phyloP scores from a whole-genome alignment of 2,888 invertebrate species.

The Graphium colonna region DNA sequence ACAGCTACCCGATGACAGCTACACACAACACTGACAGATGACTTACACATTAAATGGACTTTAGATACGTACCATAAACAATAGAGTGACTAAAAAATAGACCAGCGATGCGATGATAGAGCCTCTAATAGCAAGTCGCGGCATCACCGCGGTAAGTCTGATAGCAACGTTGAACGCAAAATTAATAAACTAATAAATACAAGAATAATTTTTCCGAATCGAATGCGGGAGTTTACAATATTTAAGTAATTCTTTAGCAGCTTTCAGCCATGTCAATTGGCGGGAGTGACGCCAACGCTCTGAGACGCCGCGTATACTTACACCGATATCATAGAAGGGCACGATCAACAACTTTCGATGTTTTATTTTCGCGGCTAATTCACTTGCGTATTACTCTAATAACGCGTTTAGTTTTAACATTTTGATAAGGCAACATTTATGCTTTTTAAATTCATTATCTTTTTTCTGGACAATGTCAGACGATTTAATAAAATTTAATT shows the following conservation, averaged over 20 bases:
- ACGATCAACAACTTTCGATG: not conserved
- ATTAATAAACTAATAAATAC: conserved; percentile 52
- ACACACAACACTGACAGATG: conserved; percentile 16
- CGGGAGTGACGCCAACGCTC: conserved; percentile 23
- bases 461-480: too few species aligned
- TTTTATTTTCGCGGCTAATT: too few species aligned
- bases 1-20: conserved; percentile 27
- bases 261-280: conserved; percentile 53
- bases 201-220: conserved; percentile 56
- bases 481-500: too few species aligned
- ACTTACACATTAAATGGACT: conserved; percentile 27
- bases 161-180: conserved; percentile 37
- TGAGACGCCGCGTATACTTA: conserved; percentile 20
- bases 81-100: conserved; percentile 11
- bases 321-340: not conserved
- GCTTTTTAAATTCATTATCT: too few species aligned
- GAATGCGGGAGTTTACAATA: conserved; percentile 54
- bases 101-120: conserved; percentile 8
- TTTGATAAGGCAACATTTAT: too few species aligned
- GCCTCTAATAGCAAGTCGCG: conserved; percentile 9
- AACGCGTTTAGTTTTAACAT: too few species aligned
- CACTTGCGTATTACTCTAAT: too few species aligned
- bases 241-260: conserved; percentile 62
- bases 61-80: conserved; percentile 4
- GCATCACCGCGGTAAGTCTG: not conserved